Base-by-base conservation (phyloP, 2,888 invertebrate species). In the Periphyllus acericola region DNA sequence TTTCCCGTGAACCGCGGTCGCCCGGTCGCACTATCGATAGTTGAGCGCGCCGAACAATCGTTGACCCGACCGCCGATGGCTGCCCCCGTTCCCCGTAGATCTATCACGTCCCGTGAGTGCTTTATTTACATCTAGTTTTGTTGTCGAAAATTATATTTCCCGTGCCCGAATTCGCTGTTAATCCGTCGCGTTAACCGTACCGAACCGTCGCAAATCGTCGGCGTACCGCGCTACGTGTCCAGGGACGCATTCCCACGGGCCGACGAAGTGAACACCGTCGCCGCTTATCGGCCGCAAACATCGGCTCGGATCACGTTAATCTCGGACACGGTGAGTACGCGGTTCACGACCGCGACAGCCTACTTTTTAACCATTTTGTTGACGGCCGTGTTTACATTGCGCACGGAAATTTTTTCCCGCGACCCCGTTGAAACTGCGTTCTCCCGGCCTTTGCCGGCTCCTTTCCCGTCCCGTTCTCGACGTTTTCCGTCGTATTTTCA, bases 81-180 rank as follows among this genome's bases (percentile, higher is more conserved):
- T 87, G 79, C 86, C 87, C 87, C 87, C 87, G 87, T 87, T 87
- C 87, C 87, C 87, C 87, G 87, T 74, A 11, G 29, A 21, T 87
- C 87, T 74, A 87, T 87, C 81, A 81, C 40, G 80, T 81, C 87
- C 87, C 81, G 87, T 81, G 87, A 87, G 87, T 81, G 87, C 87
- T 87, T 87, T 87, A 87, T 87, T 87, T 87, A 87, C 87, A 87
- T 87, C 81, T 40, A 87, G 87, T 87, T 87, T 87, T 87, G 87
- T 87, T 87, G 87, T 87, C 87, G 87, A 87, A 87, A 87, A 87
- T 66, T 81, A 87, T 75, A 87, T 66, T 87, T 87, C 87, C 66
- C 74, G 87, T 87, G 72, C 29, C 34, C 87, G 87, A 87, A 74
- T 81, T 75, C 46, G 87, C n/a, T 81, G 60, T 74, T 40, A 25